Evolutionary conservation across 2,113 vertebrate species (phyloP), one percentile per base, ranked within the genome.

Genomic region (Ptychochromis oligacanthus): DNA sequence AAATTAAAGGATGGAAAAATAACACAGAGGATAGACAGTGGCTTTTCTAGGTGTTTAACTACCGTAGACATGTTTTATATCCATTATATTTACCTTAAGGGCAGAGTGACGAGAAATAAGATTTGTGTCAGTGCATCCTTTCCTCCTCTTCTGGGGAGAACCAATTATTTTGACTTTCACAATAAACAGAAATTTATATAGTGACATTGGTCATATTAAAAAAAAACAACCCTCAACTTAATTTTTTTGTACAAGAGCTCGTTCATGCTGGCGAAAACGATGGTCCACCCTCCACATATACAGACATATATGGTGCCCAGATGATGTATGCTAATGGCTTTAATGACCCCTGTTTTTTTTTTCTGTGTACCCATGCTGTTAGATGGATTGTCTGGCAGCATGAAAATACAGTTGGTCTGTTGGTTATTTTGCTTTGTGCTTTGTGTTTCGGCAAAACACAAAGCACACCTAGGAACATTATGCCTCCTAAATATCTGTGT

Each of bases 1-100:
- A 90, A 81, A 88, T 78, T 77, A 84, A 89, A 88, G 64, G 5
- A 11, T 79, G 80, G 67, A 67, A 81, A 89, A 80, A 89, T 84
- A 85, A 85, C 60, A 85, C 82, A 74, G 49, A 83, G 46, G 67
- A 76, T 2, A 58, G 75, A 76, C 80, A 72, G 24, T 24, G 70
- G 62, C 77, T 84, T 87, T 88, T 88, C 77, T 82, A 56, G 79
- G 83, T 24, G 9, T 83, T 87, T 88, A 80, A 87, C 26, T 49
- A 11, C 59, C 36, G 74, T 83, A 85, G 82, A 89, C 74, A 85
- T 79, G 57, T 80, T 76, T n/a, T 84, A 80, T 80, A 87, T 90
- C 81, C 64, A 78, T 64, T 81, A 79, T 12, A 75, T 79, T 81
- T 85, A 84, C 79, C 86, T 86, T 22, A 14, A 64, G 87, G 87